phyloP scores from a whole-genome alignment of 2,888 invertebrate genomes.

The Pilophorus perplexus region DNA sequence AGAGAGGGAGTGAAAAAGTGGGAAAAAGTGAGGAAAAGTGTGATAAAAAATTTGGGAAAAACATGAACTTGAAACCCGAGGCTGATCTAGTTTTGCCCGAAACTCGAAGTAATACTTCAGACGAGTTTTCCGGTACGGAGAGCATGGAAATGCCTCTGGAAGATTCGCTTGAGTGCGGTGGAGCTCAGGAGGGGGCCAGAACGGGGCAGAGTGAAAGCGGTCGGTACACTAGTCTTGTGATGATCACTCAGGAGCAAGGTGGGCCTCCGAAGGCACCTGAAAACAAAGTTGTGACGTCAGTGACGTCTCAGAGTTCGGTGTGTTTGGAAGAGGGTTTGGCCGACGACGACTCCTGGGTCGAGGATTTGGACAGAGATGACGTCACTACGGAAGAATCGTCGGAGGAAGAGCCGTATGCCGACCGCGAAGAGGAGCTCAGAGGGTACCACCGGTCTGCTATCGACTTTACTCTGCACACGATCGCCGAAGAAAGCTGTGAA shows the following conservation, averaged over 20 bases:
- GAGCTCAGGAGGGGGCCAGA: constrained; percentile 42
- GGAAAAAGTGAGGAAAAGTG: constrained; percentile 11
- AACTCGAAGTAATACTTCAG: constrained; percentile 48
- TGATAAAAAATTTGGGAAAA: constrained; percentile 5
- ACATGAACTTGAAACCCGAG: constrained; percentile 38
- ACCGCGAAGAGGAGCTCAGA: constrained; percentile 76
- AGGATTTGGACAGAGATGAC: constrained; percentile 64
- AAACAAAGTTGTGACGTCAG: constrained; percentile 62
- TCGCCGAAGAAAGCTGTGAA: constrained; percentile 91
- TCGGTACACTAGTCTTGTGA: constrained; percentile 81
- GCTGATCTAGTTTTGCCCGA: constrained; percentile 53
- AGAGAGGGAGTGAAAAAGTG: constrained; percentile 25
- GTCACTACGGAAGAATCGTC: constrained; percentile 59
- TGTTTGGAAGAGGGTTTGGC: constrained; percentile 82
- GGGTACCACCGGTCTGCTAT: constrained; percentile 79
- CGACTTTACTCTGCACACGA: constrained; percentile 88
- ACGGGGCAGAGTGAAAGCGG: constrained; percentile 44
- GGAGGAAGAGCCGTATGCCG: constrained; percentile 57
- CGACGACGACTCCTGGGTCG: constrained; percentile 89
- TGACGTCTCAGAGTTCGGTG: constrained; percentile 65
- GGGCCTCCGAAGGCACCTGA: constrained; percentile 62
- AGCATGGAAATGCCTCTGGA: constrained; percentile 50
- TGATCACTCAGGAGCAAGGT: constrained; percentile 73
- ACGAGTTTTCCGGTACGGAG: constrained; percentile 51
- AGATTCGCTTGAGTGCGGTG: constrained; percentile 44